Evolutionary conservation across 2,797 vertebrate genomes (phyloP).

Genomic region (Streptopelia turtur): DNA sequence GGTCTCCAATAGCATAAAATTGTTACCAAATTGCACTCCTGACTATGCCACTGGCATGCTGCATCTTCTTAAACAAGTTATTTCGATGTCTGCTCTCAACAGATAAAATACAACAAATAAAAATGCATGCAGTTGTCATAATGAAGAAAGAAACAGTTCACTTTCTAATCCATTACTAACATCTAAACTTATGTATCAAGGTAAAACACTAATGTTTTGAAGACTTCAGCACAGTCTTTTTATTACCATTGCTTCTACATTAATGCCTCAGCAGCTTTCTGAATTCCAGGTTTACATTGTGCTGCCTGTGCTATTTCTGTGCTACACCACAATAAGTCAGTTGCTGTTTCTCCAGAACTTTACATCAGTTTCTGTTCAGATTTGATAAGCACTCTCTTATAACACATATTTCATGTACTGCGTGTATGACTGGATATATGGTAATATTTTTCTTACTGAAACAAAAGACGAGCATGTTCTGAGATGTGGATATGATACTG

Average conservation of each 20-base stretch:
- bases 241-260: neutral
- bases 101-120: neutral
- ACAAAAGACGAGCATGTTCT: neutral
- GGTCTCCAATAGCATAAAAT: accelerated
- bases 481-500: neutral
- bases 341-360: neutral
- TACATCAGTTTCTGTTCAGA: neutral
- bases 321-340: neutral
- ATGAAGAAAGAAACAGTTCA: neutral
- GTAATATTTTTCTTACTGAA: neutral
- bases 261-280: neutral
- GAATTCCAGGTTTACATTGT: neutral
- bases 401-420: neutral
- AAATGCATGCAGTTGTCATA: neutral
- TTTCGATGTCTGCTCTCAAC: neutral
- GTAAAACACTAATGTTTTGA: neutral
- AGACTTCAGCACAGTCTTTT: neutral
- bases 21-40: neutral
- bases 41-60: neutral
- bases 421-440: neutral
- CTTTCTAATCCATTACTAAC: neutral
- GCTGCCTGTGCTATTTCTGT: neutral
- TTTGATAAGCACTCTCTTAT: neutral
- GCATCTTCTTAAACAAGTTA: neutral
- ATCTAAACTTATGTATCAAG: neutral